phyloP scores from a whole-genome alignment of 2,888 invertebrate genomes.

The Branchipolynoe longqiensis region DNA sequence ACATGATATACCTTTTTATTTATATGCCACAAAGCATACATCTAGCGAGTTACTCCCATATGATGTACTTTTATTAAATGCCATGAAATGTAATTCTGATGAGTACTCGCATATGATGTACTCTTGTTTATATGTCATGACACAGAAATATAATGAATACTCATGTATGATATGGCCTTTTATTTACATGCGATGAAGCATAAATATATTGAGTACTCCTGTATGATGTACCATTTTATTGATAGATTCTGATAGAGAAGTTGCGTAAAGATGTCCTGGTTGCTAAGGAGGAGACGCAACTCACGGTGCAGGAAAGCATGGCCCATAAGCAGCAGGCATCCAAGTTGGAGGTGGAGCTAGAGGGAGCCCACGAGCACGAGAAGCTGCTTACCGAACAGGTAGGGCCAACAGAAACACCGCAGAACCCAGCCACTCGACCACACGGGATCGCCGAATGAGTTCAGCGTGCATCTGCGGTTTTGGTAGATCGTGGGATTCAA shows the following conservation, averaged over 20 bases:
- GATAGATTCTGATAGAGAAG: conserved; percentile 79
- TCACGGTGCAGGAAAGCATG: conserved; percentile 78
- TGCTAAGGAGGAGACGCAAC: conserved; percentile 79
- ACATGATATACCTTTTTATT: no score
- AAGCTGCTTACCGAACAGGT: conserved; percentile 79
- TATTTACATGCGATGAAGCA: neutral
- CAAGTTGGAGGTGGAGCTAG: conserved; percentile 76
- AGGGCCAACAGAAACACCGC: no score
- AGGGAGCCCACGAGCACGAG: conserved; percentile 78
- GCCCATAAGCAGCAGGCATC: conserved; percentile 78
- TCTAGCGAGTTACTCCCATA: no score
- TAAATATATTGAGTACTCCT: neutral
- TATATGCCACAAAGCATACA: no score
- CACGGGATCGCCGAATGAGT: no score
- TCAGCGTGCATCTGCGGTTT: no score
- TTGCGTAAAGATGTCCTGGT: conserved; percentile 77
- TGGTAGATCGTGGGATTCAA: no score
- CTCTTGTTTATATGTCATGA: neutral
- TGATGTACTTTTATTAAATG: no score
- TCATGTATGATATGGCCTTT: neutral
- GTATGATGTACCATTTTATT: no score
- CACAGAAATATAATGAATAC: neutral
- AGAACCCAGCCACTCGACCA: no score
- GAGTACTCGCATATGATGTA: no score
- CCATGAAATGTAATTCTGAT: no score